Percentiles rank a stretch among this genome's conserved stretches.
Evolutionary conservation across 2,797 vertebrate species (phyloP).

Genomic region (Acipenser ruthenus): DNA sequence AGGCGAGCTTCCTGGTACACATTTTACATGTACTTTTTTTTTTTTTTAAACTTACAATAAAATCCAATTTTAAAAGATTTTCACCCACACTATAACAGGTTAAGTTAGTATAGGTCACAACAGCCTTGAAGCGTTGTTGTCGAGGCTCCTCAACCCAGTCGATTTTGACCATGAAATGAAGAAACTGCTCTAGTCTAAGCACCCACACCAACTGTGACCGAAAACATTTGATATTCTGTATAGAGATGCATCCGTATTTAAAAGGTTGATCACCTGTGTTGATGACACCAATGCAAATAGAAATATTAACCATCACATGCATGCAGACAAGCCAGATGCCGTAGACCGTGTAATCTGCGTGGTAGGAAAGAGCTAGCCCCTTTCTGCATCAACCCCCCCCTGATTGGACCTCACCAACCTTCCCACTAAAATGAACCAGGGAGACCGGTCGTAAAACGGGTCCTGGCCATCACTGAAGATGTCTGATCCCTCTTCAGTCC

Average conservation of each 20-base stretch:
- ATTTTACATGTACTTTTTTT: no score
- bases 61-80: no score
- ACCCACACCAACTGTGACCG: neutral
- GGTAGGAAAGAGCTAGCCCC: conserved; percentile 56
- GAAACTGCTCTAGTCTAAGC: neutral
- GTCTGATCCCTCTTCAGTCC: conserved; percentile 94
- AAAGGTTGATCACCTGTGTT: no score
- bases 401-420: conserved; percentile 84
- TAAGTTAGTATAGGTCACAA: neutral
- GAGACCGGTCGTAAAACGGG: conserved; percentile 98
- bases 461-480: conserved; percentile 97
- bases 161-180: neutral
- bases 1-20: no score
- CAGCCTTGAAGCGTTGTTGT: neutral
- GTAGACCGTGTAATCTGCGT: no score
- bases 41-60: no score
- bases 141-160: neutral
- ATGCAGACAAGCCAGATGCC: no score
- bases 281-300: no score
- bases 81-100: neutral
- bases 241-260: no score
- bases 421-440: conserved; percentile 99
- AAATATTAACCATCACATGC: no score
- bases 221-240: no score
- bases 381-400: conserved; percentile 44